Base-by-base conservation (phyloP, 2,797 vertebrate genomes). In the Lindbergichthys nudifrons region DNA sequence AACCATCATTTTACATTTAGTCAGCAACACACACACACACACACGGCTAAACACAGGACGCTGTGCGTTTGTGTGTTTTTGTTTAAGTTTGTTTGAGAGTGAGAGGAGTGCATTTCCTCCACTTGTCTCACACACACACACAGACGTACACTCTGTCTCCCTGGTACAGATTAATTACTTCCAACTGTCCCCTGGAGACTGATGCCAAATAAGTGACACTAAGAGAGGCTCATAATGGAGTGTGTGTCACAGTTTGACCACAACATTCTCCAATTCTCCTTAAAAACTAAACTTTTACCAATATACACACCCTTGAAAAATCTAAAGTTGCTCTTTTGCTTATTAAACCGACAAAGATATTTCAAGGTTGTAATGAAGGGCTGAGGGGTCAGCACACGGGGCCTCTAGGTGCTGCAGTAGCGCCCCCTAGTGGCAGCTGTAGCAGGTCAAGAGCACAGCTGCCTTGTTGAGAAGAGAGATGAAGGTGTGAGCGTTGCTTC, bases 101-200 rank as follows among this genome's bases (percentile, higher is more conserved):
- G 60, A 71, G 77, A 70, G 77, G 65, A 79, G 59, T 76, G n/a
- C 73, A 79, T 79, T 83, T 69, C 78, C 66, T 72, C 43, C 46
- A 41, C 70, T 82, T 70, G 57, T 83, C 64, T 46, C 5, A 53
- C 58, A 68, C 54, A 53, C 58, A 68, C 54, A 26, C 9, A 43
- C 53, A 65, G 36, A 62, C 50, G 16, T 42, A 46, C 42, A 30
- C 47, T 47, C 21, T 32, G 32, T 64, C 62, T 77, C 70, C 45
- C 61, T 66, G 58, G 62, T 63, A 43, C 64, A 80, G 83, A 88
- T 86, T 47, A 80, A 88, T 88, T 66, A 78, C 79, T 82, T 80
- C 83, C 81, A 88, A 84, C 75, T 75, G 71, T 26, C 65, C 58
- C 57, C 61, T 26, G 3, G 41, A 78, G 59, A 26, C 71, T 77